Conservation (phyloP, 2,113 vertebrate species). For the Todiramphus chloris region DNA sequence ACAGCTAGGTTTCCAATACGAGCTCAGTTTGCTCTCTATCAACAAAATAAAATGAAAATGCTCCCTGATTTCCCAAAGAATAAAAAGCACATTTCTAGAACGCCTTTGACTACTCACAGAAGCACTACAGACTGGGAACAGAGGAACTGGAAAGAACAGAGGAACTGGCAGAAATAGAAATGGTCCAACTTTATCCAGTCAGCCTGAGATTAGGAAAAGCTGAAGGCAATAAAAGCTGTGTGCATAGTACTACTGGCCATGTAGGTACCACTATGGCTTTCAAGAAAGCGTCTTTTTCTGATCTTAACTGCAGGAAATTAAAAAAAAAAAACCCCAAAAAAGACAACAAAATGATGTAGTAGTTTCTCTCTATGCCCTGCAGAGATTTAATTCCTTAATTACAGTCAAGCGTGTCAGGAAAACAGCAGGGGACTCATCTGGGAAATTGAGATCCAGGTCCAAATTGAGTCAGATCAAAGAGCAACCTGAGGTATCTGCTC, state of each 20-base stretch:
- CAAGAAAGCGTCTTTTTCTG: not conserved
- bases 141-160: not conserved
- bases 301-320: not conserved
- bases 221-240: not conserved
- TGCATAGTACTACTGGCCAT: not conserved
- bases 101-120: not conserved
- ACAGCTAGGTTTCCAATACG: not conserved
- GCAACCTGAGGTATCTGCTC: not conserved
- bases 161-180: not conserved
- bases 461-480: not conserved
- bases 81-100: slow-evolving; percentile 17
- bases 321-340: not conserved
- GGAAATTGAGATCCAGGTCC: not conserved
- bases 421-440: rapidly evolving
- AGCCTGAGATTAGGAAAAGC: not conserved
- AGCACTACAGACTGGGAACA: not conserved
- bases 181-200: not conserved
- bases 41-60: slow-evolving; percentile 47
- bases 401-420: not conserved
- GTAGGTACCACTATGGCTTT: not conserved
- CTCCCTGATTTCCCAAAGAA: not conserved
- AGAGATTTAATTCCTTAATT: not conserved
- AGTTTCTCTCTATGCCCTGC: not conserved
- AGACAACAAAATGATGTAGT: not conserved
- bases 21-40: slow-evolving; percentile 17